These are phyloP conservation scores for Dichetophora obliterata DNA, from an alignment of 2,888 invertebrate genomes.

Conservation along the genomic window DNA sequence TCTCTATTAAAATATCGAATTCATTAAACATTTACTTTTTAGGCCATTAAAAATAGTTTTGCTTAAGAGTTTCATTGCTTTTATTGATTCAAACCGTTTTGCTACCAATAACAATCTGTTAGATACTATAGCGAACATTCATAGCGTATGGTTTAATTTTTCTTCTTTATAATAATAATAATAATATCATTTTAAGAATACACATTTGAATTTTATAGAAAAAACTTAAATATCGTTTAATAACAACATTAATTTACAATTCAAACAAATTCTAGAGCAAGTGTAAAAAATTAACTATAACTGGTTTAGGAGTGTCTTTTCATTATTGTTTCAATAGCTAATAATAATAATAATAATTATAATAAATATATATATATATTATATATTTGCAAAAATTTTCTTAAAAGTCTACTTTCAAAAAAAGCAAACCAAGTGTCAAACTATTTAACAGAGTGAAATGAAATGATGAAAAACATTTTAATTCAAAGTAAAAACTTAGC, in stretches of 20 bases:
- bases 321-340: constrained; percentile 45
- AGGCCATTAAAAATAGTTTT: too few species aligned
- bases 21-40: too few species aligned
- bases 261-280: constrained; percentile 2
- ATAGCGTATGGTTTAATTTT: constrained; percentile 31
- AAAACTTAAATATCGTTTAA: constrained; percentile 17
- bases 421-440: constrained; percentile 42
- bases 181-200: constrained; percentile 1
- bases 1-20: too few species aligned
- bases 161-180: neutral
- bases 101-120: constrained; percentile 17
- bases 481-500: constrained; percentile 19
- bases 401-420: constrained; percentile 37
- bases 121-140: constrained; percentile 39
- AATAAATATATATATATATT: constrained; percentile 50
- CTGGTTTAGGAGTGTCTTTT: constrained; percentile 10
- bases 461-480: neutral
- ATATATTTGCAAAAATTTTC: constrained; percentile 27
- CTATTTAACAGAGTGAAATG: constrained; percentile 47
- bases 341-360: constrained; percentile 53
- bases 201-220: constrained; percentile 15
- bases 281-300: constrained; percentile 12
- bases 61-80: constrained; percentile 24
- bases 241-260: constrained; percentile 19
- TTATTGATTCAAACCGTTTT: constrained; percentile 32